Percentiles rank a stretch among this genome's conserved stretches.
Conservation (phyloP, 2,797 vertebrate species). For the Botia almorhae region DNA sequence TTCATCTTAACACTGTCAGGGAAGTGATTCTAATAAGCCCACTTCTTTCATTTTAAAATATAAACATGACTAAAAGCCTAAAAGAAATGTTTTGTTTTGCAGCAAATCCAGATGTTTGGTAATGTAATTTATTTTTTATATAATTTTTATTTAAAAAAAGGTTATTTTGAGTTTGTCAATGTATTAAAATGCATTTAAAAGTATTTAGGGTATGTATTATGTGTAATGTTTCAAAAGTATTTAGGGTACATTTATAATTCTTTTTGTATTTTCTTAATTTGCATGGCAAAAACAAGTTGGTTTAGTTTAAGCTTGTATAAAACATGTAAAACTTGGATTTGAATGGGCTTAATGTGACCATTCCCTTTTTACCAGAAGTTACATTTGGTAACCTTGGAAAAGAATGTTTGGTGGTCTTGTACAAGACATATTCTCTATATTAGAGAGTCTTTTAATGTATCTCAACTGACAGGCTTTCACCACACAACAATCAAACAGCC, state of each 20-base stretch:
- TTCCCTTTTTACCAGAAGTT: not conserved
- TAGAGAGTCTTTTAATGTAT: not conserved
- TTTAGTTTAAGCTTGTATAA: not conserved
- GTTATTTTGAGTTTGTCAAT: not conserved
- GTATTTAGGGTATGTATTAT: too few species aligned
- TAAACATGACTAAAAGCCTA: not conserved
- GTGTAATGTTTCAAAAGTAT: too few species aligned
- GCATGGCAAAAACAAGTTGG: too few species aligned
- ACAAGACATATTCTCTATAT: not conserved
- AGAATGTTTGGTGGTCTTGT: not conserved
- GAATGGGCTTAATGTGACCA: not conserved
- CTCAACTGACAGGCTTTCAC: not conserved
- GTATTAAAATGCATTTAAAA: too few species aligned
- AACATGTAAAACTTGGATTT: not conserved
- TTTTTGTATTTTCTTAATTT: too few species aligned
- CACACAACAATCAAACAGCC: slow-evolving; percentile 5
- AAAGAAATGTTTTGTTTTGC: not conserved
- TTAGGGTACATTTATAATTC: too few species aligned
- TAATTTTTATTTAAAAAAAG: not conserved
- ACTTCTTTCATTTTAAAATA: not conserved
- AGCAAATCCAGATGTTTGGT: not conserved
- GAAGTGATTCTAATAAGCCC: not conserved
- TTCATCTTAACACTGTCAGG: not conserved
- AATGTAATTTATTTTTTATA: not conserved
- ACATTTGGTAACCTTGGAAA: not conserved